Evolutionary conservation across 2,888 invertebrate species (phyloP), one percentile per base, ranked within the genome.

Genomic region (Lasioglossum calceatum): DNA sequence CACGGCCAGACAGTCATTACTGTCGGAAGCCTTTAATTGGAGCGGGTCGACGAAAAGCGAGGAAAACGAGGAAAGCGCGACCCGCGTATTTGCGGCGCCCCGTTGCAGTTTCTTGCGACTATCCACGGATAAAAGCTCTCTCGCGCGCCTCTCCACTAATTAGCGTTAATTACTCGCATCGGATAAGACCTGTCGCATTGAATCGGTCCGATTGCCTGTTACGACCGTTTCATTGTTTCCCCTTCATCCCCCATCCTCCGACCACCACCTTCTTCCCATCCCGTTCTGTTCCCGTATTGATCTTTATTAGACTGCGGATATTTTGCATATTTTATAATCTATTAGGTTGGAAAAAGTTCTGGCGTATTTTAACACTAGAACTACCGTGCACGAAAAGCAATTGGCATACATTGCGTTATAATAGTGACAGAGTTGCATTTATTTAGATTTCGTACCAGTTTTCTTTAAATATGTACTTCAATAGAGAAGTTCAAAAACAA

Each of bases 21-120:
- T 73, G 81, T 79, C 78, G 80, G 75, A 76, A 87, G 70, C 50
- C 74, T 84, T 87, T 91, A 90, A 85, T 90, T 89, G 81, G 75
- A 87, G 75, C 71, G 75, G 70, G 75, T 83, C 80, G 75, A 77
- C 82, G 42, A 87, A 50, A 27, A 84, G 77, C 75, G 58, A 75
- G 67, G 54, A 23, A 54, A 54, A 23, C 36, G 70, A 75, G 67
- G 54, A 54, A 54, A 54, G 54, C 36, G 70, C 39, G 70, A 76
- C 73, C 47, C 23, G 44, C 54, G 73, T 58, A 61, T 71, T 82
- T 64, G 44, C 76, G 27, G n/a, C 50, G 4, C 42, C 16, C 71
- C 47, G 50, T 61, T 47, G 36, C 70, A 27, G 39, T 79, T 86
- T 77, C 79, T 86, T 77, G 61, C 72, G 70, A 47, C 73, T 67